A percentile compares a stretch with the other conserved stretches of the same genome.
phyloP scores from a whole-genome alignment of 2,888 invertebrate species.

The Tenodera sinensis region DNA sequence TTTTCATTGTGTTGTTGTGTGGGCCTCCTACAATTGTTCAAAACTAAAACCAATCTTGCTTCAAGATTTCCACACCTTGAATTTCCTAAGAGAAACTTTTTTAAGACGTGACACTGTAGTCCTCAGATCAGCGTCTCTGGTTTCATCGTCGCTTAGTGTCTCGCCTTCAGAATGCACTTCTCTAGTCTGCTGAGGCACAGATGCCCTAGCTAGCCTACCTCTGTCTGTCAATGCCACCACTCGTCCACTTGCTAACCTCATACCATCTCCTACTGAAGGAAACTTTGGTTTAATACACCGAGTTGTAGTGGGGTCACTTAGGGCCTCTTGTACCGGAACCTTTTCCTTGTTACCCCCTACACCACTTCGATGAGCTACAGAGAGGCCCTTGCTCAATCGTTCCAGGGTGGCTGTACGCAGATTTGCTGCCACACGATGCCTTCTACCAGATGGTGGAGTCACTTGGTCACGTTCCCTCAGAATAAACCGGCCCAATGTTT shows the following conservation, averaged over 20 bases:
- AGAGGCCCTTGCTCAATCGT: conserved; percentile 65
- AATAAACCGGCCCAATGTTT: conserved; percentile 78
- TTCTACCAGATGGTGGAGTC: conserved; percentile 52
- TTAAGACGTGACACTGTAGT: conserved; percentile 74
- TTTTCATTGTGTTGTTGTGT: not conserved
- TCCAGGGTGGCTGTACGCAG: conserved; percentile 55
- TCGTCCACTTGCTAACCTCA: conserved; percentile 34
- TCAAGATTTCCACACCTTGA: conserved; percentile 77
- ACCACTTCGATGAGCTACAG: conserved; percentile 60
- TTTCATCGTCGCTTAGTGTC: conserved; percentile 59
- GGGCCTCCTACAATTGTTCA: conserved; percentile 17
- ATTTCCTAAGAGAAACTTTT: conserved; percentile 71
- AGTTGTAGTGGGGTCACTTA: conserved; percentile 58
- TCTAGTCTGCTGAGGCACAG: conserved; percentile 48
- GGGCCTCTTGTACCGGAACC: conserved; percentile 56
- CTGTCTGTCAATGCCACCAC: conserved; percentile 46
- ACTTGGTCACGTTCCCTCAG: conserved; percentile 66
- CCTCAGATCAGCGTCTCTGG: conserved; percentile 63
- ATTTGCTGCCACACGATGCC: conserved; percentile 52
- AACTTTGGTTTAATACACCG: conserved; percentile 39
- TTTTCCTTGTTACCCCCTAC: conserved; percentile 50
- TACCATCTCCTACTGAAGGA: conserved; percentile 33
- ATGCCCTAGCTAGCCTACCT: conserved; percentile 44
- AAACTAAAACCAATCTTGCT: conserved; percentile 26
- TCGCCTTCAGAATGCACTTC: conserved; percentile 74